Percentiles rank a stretch among this genome's conserved stretches.
These are phyloP conservation scores for Hirtodrosophila histrioides DNA, from an alignment of 2,888 invertebrate genomes.

Conservation along the genomic window DNA sequence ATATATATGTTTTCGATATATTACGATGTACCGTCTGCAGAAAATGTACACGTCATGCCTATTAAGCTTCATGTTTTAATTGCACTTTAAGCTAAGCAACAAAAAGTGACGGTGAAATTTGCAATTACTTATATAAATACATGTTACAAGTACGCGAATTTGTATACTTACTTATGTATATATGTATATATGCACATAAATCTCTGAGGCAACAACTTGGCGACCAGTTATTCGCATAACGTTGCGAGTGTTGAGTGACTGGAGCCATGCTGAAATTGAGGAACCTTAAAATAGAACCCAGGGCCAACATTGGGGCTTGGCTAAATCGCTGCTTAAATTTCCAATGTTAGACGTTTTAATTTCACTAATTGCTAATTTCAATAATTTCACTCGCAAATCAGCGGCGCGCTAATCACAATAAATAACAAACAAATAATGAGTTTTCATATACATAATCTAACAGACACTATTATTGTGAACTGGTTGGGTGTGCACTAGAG, in stretches of 20 bases:
- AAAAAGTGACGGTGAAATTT: slow-evolving; percentile 65
- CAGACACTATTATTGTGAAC: slow-evolving; percentile 22
- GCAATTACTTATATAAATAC: slow-evolving; percentile 65
- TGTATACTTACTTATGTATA: background rate
- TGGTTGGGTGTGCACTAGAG: background rate
- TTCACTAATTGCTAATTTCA: slow-evolving; percentile 68
- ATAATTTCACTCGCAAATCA: slow-evolving; percentile 61
- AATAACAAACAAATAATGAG: slow-evolving; percentile 46
- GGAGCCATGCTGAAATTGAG: slow-evolving; percentile 2
- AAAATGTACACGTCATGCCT: slow-evolving; percentile 62
- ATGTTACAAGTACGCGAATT: slow-evolving; percentile 36
- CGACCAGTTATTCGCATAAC: slow-evolving; percentile 18
- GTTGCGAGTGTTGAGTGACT: slow-evolving; percentile 7
- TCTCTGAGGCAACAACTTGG: slow-evolving; percentile 8
- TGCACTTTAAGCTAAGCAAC: slow-evolving; percentile 60
- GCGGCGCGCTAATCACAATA: slow-evolving; percentile 36
- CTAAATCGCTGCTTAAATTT: slow-evolving; percentile 37
- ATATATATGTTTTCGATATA: slow-evolving; percentile 9
- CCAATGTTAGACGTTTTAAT: slow-evolving; percentile 45
- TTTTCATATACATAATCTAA: slow-evolving; percentile 33
- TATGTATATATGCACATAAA: background rate
- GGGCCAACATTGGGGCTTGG: slow-evolving; percentile 16
- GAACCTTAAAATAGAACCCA: slow-evolving; percentile 36
- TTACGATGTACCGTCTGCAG: slow-evolving; percentile 27
- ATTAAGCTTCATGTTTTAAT: slow-evolving; percentile 61